These are phyloP conservation scores for Myotis yumanensis DNA, from an alignment of 2,113 vertebrate genomes.

Conservation along the genomic window DNA sequence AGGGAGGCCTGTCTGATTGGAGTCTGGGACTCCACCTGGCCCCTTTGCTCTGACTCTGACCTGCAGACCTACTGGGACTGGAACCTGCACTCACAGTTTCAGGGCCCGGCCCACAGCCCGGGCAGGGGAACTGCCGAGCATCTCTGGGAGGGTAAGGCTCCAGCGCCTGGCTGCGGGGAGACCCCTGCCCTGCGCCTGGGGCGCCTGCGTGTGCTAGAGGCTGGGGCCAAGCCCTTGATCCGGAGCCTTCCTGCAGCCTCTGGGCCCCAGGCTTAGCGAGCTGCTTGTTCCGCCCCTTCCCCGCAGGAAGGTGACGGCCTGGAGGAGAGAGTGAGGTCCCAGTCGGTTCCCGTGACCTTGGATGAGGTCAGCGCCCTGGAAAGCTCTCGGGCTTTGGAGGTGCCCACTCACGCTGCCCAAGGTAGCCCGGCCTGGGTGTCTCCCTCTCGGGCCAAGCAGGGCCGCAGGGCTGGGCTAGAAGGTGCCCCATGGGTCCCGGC, in stretches of 20 bases:
- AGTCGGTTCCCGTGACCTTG: conserved; percentile 86
- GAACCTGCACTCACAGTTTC: background rate
- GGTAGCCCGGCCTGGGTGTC: conserved; percentile 79
- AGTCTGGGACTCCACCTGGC: background rate
- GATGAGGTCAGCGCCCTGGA: conserved; percentile 79
- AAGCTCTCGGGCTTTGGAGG: conserved; percentile 80
- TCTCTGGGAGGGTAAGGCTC: background rate
- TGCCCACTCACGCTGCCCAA: conserved; percentile 80
- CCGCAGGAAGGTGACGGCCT: conserved; percentile 73
- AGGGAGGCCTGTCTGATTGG: background rate
- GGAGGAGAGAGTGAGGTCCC: conserved; percentile 83
- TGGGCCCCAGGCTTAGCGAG: accelerated
- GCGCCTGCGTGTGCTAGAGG: background rate
- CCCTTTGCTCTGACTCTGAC: background rate
- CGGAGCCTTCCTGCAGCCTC: background rate
- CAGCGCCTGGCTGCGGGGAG: background rate
- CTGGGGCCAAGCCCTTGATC: accelerated
- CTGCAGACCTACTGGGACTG: background rate
- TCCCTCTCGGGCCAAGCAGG: background rate
- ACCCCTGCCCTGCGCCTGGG: background rate
- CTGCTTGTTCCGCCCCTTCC: conserved; percentile 14
- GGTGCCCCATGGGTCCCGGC: background rate
- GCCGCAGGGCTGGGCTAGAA: no score
- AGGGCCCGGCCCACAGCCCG: background rate
- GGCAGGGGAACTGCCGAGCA: no score